Percentiles rank a stretch among this genome's conserved stretches.
Evolutionary conservation across 2,888 invertebrate genomes (phyloP).

Genomic region (Harpalus rubripes): DNA sequence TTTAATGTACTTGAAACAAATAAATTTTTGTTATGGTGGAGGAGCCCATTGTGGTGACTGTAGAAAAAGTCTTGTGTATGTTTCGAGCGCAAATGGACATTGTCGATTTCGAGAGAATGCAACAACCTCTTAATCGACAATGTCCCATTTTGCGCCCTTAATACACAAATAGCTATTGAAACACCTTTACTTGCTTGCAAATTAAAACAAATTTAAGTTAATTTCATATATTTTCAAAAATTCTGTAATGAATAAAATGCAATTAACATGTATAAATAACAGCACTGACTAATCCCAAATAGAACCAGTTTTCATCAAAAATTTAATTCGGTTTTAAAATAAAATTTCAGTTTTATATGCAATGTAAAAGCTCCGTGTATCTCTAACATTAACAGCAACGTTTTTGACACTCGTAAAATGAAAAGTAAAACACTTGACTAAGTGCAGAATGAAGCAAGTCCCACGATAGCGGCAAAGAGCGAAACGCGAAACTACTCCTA

Average conservation of each 20-base stretch:
- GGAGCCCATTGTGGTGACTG: too few relatives aligned
- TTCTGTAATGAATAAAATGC: not conserved
- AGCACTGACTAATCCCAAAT: not conserved
- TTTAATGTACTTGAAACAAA: too few relatives aligned
- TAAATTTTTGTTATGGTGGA: too few relatives aligned
- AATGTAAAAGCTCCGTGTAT: not conserved
- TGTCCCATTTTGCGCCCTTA: too few relatives aligned
- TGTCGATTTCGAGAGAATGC: too few relatives aligned
- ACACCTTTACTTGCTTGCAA: too few relatives aligned
- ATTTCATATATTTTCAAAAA: too few relatives aligned
- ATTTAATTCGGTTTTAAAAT: constrained; percentile 5
- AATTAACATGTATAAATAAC: constrained; percentile 23
- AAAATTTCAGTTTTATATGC: constrained; percentile 11
- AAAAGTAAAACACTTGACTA: constrained; percentile 10
- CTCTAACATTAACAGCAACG: constrained; percentile 8
- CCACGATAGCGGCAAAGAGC: not conserved
- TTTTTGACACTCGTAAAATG: constrained; percentile 31
- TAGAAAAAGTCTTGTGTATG: too few relatives aligned
- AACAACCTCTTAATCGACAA: too few relatives aligned
- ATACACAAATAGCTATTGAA: too few relatives aligned
- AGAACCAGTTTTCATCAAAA: constrained; percentile 14
- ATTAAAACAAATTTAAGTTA: too few relatives aligned
- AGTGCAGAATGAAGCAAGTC: constrained; percentile 14
- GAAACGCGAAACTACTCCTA: not conserved
- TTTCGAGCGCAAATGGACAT: too few relatives aligned